A percentile compares a stretch with the other conserved stretches of the same genome.
Evolutionary conservation across 2,113 vertebrate genomes (phyloP).

Genomic region (Ceyx cyanopectus): DNA sequence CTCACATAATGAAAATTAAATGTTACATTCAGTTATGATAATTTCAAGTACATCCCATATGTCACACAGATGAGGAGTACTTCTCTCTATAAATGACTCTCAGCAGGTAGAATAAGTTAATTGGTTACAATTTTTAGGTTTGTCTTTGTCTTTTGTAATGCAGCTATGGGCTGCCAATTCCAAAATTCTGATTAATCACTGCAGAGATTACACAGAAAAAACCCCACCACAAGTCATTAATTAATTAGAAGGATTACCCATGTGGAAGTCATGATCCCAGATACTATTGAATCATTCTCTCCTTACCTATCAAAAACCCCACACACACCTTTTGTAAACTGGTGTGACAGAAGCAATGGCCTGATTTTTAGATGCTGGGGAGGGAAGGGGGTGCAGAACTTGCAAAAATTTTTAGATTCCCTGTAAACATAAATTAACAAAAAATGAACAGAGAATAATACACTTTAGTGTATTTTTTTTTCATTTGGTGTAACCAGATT

Average conservation of each 20-base stretch:
- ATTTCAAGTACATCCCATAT: not conserved
- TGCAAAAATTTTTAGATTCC: not conserved
- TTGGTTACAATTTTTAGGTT: not conserved
- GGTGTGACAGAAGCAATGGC: not conserved
- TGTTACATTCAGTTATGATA: not conserved
- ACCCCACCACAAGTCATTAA: not conserved
- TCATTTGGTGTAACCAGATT: not conserved
- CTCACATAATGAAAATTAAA: not conserved
- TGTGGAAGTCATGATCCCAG: not conserved
- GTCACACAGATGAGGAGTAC: not conserved
- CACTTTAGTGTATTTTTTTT: fast-evolving
- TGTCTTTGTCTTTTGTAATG: not conserved
- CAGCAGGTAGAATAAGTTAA: not conserved
- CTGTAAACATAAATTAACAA: not conserved
- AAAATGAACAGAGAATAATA: not conserved
- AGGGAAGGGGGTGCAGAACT: fast-evolving
- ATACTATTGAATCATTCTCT: not conserved
- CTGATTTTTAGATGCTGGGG: not conserved
- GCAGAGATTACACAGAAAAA: not conserved
- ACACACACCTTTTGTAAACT: not conserved
- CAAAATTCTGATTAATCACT: constrained; percentile 52
- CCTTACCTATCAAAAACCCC: not conserved
- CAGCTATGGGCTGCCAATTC: constrained; percentile 24
- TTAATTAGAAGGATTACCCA: constrained; percentile 49
- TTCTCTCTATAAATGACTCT: not conserved